Conservation (phyloP, 2,888 invertebrate genomes). For the Teleogryllus oceanicus region DNA sequence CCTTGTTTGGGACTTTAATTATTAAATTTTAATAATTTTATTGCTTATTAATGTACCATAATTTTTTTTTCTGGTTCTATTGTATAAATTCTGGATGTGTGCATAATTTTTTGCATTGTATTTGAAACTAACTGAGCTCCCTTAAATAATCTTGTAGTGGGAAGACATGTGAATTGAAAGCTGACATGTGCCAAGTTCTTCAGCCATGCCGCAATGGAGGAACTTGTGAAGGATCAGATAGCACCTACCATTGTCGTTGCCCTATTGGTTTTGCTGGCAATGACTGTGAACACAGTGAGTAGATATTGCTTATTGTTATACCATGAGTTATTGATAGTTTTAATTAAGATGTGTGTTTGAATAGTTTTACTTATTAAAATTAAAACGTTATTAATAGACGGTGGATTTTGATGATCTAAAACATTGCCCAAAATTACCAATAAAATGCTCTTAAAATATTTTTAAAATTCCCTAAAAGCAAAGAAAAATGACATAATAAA, state of each 20-base stretch:
- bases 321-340: no score
- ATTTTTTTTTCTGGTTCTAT: not conserved
- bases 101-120: no score
- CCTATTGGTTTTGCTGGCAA: conserved; percentile 72
- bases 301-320: not conserved
- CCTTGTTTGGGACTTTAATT: no score
- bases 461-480: no score
- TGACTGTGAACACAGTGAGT: conserved; percentile 73
- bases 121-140: no score
- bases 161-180: conserved; percentile 59
- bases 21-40: not conserved
- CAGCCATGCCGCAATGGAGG: conserved; percentile 79
- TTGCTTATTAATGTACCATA: not conserved
- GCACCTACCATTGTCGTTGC: conserved; percentile 73
- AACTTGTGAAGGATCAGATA: conserved; percentile 59
- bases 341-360: not conserved
- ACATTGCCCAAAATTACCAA: no score
- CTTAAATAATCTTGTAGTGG: conserved; percentile 48
- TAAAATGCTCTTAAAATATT: no score
- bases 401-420: no score
- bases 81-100: no score
- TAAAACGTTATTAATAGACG: no score
- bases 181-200: conserved; percentile 60
- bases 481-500: no score
- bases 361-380: not conserved